These are phyloP conservation scores for Chiropotes sagulatus DNA, from an alignment of 2,797 vertebrate genomes.

Conservation along the genomic window DNA sequence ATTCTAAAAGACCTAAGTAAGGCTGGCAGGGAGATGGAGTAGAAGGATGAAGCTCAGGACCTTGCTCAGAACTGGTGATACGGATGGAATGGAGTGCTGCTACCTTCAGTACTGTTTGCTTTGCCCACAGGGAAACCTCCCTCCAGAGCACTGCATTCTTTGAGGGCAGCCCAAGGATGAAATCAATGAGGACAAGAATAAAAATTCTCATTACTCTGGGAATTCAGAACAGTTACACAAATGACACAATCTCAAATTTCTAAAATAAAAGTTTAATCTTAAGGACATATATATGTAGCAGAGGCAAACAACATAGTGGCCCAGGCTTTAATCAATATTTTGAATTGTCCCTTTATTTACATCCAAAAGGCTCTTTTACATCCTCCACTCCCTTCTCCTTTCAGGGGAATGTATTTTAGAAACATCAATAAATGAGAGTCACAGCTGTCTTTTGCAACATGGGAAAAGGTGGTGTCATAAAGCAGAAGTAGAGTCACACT, in stretches of 20 bases:
- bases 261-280: neutral
- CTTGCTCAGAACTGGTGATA: neutral
- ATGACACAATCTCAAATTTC: neutral
- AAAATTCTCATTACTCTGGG: neutral
- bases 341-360: neutral
- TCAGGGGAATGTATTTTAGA: neutral
- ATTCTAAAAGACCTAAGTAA: neutral
- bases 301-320: neutral
- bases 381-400: neutral
- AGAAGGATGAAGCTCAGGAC: neutral
- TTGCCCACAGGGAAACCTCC: neutral
- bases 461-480: neutral
- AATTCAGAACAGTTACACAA: neutral
- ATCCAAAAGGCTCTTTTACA: neutral
- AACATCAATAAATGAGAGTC: neutral
- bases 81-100: neutral
- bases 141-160: neutral
- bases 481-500: neutral
- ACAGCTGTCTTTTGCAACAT: neutral
- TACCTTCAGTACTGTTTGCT: neutral
- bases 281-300: neutral
- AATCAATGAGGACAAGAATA: neutral
- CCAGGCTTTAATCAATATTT: neutral
- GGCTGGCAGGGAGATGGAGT: accelerated
- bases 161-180: neutral